Evolutionary conservation across 2,113 vertebrate genomes (phyloP).

Genomic region (Tichodroma muraria): DNA sequence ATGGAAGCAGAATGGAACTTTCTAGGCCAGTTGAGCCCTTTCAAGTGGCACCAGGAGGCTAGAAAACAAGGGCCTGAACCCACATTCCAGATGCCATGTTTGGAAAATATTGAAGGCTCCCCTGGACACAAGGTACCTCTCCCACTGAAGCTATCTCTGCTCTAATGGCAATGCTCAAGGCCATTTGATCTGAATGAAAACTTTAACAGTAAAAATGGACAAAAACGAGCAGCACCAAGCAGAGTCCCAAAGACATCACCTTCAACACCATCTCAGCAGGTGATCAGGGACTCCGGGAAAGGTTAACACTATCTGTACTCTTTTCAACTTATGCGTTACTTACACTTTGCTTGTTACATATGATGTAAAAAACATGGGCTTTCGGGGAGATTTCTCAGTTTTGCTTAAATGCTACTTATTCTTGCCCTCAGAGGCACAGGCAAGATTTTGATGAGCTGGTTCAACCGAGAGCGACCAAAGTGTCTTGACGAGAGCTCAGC

Average conservation of each 20-base stretch:
- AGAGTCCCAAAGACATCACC: background rate
- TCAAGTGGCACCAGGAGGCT: background rate
- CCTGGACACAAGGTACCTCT: background rate
- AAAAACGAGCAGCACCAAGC: background rate
- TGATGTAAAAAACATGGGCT: fast-evolving
- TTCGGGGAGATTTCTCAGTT: background rate
- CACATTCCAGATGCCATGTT: background rate
- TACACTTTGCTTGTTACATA: fast-evolving
- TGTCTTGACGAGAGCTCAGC: background rate
- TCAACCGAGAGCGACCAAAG: background rate
- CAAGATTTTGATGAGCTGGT: background rate
- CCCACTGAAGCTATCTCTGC: background rate
- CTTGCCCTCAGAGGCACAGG: background rate
- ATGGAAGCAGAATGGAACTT: background rate
- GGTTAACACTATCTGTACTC: fast-evolving
- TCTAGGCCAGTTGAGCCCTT: background rate
- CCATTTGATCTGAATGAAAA: background rate
- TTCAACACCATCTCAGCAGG: background rate
- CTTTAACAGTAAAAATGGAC: background rate
- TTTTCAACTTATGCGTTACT: background rate
- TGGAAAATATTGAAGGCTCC: background rate
- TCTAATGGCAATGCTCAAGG: background rate
- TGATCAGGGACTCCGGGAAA: background rate
- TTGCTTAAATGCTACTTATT: background rate
- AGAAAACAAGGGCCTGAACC: background rate